A percentile compares a stretch with the other conserved stretches of the same genome.
phyloP scores from a whole-genome alignment of 2,113 vertebrate genomes.

The Diadophis punctatus region DNA sequence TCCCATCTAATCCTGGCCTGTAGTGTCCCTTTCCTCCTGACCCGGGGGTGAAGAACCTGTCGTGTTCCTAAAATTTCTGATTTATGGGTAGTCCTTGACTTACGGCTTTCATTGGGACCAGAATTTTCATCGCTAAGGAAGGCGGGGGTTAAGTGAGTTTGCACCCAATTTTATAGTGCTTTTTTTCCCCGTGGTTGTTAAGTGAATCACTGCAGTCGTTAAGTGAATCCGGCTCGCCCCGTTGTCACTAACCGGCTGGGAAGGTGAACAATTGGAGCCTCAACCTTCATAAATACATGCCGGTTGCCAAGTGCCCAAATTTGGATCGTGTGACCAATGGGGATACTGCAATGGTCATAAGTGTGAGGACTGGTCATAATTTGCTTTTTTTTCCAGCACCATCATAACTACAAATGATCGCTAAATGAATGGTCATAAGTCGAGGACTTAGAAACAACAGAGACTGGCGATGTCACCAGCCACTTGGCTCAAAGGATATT shows the following conservation, averaged over 20 bases:
- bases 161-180: too few relatives aligned
- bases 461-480: not conserved
- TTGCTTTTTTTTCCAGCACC: too few relatives aligned
- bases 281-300: not conserved
- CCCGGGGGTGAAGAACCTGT: not conserved
- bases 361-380: too few relatives aligned
- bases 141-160: too few relatives aligned
- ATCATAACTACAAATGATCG: too few relatives aligned
- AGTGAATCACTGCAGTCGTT: not conserved
- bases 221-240: not conserved
- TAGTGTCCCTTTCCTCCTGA: not conserved
- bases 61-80: not conserved
- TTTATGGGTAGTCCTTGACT: not conserved
- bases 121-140: not conserved
- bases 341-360: not conserved
- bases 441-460: not conserved
- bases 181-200: not conserved
- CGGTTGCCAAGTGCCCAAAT: not conserved
- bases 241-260: not conserved
- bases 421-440: too few relatives aligned
- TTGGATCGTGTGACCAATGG: not conserved
- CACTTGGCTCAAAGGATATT: not conserved
- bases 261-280: not conserved
- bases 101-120: not conserved
- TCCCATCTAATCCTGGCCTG: not conserved